Evolutionary conservation across 2,797 vertebrate genomes (phyloP), one percentile per base, ranked within the genome.

Genomic region (Sebastes steindachneri): DNA sequence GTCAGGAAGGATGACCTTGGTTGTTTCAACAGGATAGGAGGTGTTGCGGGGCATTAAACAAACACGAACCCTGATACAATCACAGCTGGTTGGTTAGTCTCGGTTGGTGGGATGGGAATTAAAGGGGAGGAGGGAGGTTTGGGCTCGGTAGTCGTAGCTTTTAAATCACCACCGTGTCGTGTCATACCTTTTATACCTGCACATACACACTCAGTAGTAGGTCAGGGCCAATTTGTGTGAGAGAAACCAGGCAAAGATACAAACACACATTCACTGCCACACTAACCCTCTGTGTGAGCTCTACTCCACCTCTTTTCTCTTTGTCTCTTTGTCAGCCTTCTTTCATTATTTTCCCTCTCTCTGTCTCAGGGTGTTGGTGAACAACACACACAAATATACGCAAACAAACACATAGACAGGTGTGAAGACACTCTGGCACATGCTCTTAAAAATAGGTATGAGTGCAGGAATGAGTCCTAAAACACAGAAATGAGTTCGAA

Each of bases 21-120:
- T 75, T 75, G 78, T 86, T 88, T 84, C 31, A 72, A 80, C 85
- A 76, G 89, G 73, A 85, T 11, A 70, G 48, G 75, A 78, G 73
- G 28, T 65, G 72, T 82, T 11, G 63, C 2, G 12, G 55, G 37
- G 59, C 70, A 58, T 73, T 77, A 66, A 81, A 80, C 74, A 71
- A 48, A 77, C 84, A 64, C 45, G 62, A 68, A 31, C 66, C 48
- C 75, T 35, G 78, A 85, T 77, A 51, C 31, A 69, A 80, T 77
- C 67, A 75, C 80, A 79, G 84, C 75, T 26, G 82, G 19, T 62
- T 60, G 77, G 66, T 75, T 57, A 17, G 73, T 79, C 21, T 59
- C 35, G 51, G 58, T 51, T 45, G 69, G 31, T 63, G 73, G 53
- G 82, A 59, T 2, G 8, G 35, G 65, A 63, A 54, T 71, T n/a